Conservation (phyloP, 2,888 invertebrate species). For the Yponomeuta evonymella region DNA sequence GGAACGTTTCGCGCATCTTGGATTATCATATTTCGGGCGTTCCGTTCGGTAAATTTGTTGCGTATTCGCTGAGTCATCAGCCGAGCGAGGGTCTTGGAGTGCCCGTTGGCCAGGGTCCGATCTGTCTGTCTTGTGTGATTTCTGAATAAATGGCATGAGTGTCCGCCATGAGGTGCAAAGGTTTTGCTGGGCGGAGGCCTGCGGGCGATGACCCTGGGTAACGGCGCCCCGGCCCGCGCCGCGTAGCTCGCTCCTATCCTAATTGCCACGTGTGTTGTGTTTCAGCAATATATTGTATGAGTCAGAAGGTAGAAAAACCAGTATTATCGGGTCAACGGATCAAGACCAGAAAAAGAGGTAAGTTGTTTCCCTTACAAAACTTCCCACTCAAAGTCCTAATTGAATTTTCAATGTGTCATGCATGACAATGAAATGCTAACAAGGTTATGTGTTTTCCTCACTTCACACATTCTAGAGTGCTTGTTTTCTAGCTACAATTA, state of each 20-base stretch:
- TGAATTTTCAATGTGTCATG: slow-evolving; percentile 6
- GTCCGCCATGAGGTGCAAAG: slow-evolving; percentile 39
- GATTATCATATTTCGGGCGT: slow-evolving; percentile 32
- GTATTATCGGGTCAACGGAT: slow-evolving; percentile 99
- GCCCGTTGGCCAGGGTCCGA: not conserved
- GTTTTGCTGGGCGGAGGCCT: slow-evolving; percentile 13
- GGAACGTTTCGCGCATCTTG: slow-evolving; percentile 36
- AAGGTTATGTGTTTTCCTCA: slow-evolving; percentile 1
- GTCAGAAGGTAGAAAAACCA: slow-evolving; percentile 99
- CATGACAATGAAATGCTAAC: slow-evolving; percentile 3
- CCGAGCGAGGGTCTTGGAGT: slow-evolving; percentile 7
- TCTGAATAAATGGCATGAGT: slow-evolving; percentile 38
- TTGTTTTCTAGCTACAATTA: not conserved
- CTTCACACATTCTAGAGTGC: not conserved
- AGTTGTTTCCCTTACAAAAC: slow-evolving; percentile 33
- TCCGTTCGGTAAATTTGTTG: slow-evolving; percentile 25
- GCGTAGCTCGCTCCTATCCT: slow-evolving; percentile 35
- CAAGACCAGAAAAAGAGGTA: slow-evolving; percentile 99
- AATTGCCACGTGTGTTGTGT: slow-evolving; percentile 71
- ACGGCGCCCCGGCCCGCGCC: slow-evolving; percentile 29
- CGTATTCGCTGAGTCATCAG: slow-evolving; percentile 37
- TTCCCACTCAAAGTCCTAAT: not conserved
- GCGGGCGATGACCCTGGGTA: slow-evolving; percentile 56
- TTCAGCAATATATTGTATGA: slow-evolving; percentile 97
- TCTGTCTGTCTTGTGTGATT: not conserved